phyloP scores from a whole-genome alignment of 1,140 invertebrate genomes.

The Aradophagus sp. region DNA sequence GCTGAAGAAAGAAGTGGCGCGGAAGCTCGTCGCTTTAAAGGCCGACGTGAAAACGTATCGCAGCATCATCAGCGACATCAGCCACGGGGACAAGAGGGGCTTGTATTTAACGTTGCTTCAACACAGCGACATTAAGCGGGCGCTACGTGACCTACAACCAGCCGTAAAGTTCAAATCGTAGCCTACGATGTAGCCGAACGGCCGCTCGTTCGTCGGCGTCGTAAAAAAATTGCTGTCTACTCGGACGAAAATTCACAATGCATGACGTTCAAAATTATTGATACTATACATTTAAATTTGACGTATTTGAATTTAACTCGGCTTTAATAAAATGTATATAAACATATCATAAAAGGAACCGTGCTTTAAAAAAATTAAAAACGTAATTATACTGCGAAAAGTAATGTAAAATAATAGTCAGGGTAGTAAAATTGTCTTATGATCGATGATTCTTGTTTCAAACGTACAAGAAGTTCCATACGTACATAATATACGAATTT shows the following conservation, averaged over 20 bases:
- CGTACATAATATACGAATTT: too few relatives aligned
- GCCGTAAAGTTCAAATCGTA: conserved; percentile 62
- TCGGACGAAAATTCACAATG: neutral
- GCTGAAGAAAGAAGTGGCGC: conserved; percentile 76
- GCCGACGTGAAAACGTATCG: conserved; percentile 76
- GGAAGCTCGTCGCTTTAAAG: conserved; percentile 74
- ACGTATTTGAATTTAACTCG: too few relatives aligned
- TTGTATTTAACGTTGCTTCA: conserved; percentile 75
- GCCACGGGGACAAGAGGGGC: conserved; percentile 76
- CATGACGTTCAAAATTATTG: too few relatives aligned
- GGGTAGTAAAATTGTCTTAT: too few relatives aligned
- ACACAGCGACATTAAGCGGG: conserved; percentile 76
- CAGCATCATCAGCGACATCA: conserved; percentile 75
- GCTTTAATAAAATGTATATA: too few relatives aligned
- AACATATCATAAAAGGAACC: too few relatives aligned
- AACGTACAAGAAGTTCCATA: too few relatives aligned
- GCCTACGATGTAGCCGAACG: conserved; percentile 29
- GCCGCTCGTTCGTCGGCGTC: conserved; percentile 14
- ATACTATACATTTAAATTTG: too few relatives aligned
- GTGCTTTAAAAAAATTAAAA: too few relatives aligned
- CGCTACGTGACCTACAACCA: conserved; percentile 76
- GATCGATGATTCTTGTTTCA: too few relatives aligned
- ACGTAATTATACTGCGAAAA: too few relatives aligned
- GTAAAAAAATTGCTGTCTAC: conserved; percentile 28
- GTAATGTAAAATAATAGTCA: too few relatives aligned